Evolutionary conservation across 2,113 vertebrate species (phyloP), one percentile per base, ranked within the genome.

Genomic region (Dolichallabes microphthalmus): DNA sequence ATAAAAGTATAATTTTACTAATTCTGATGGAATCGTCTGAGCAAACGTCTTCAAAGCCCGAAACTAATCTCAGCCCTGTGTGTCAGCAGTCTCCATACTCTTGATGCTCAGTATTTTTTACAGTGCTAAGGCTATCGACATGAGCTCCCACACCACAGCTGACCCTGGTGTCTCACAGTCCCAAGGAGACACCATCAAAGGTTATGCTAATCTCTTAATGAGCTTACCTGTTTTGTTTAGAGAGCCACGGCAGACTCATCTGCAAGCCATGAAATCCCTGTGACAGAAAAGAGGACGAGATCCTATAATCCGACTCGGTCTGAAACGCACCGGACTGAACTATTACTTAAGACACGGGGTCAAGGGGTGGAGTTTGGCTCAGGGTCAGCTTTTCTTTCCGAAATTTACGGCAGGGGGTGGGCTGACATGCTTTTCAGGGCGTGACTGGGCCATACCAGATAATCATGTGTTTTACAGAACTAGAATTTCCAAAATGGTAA

Each of bases 131-230:
- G 50, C 25, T 57, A 45, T 77, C 2, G 32, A 32, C 27, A 14
- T 3, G 27, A 66, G 74, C 61, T 12, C 57, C 8, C 60, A 4
- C 45, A 45, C 19, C 45, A 22, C 20, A 57, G 35, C 22, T 35
- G 55, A 71, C 32, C 61, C 84, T 20, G 13, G 15, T 55, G 45
- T 78, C 19, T 30, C 80, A 1, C 45, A 4, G 50, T 69, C 50
- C 57, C 52, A 20, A 30, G 32, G 52, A 52, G 68, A 69, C 50
- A 86, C 81, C 79, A 64, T 78, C 60, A 55, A n/a, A 53, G 71
- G 76, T 85, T 82, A 75, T 80, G 79, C 50, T 75, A 80, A 88
- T 84, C 83, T 71, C 55, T 75, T 87, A 84, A 88, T 85, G 64
- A 78, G 30, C 80, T 84, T 87, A 84, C 57, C 76, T 58, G 74